These are phyloP conservation scores for Gallinago jamesoni DNA, from an alignment of 2,113 vertebrate genomes.

Conservation along the genomic window DNA sequence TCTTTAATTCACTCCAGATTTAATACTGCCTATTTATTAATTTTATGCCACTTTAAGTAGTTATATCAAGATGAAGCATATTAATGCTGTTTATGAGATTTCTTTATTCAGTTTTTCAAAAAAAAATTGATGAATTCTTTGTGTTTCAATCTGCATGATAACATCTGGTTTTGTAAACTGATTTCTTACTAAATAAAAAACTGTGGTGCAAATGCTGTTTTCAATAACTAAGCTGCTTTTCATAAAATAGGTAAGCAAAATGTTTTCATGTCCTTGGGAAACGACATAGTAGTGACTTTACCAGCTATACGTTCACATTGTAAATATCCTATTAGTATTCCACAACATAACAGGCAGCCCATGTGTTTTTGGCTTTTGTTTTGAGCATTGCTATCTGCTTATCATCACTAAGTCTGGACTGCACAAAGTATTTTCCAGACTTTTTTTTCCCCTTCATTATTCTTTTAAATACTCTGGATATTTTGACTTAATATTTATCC, in stretches of 20 bases:
- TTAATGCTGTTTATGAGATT: not conserved
- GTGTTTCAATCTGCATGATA: not conserved
- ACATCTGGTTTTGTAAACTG: not conserved
- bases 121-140: not conserved
- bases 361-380: not conserved
- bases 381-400: not conserved
- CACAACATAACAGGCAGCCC: not conserved
- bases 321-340: not conserved
- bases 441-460: not conserved
- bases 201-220: not conserved
- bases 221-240: not conserved
- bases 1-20: not conserved
- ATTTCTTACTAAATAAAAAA: not conserved
- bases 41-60: not conserved
- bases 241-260: not conserved
- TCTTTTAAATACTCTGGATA: not conserved
- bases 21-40: not conserved
- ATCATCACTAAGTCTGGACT: not conserved
- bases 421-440: constrained; percentile 16
- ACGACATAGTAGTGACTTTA: not conserved
- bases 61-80: not conserved
- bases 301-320: not conserved
- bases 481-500: constrained; percentile 10
- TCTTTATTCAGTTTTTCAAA: not conserved
- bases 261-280: not conserved